Percentiles rank a stretch among this genome's conserved stretches.
These are phyloP conservation scores for Neodiprion lecontei DNA, from an alignment of 1,140 invertebrate genomes.

Conservation along the genomic window DNA sequence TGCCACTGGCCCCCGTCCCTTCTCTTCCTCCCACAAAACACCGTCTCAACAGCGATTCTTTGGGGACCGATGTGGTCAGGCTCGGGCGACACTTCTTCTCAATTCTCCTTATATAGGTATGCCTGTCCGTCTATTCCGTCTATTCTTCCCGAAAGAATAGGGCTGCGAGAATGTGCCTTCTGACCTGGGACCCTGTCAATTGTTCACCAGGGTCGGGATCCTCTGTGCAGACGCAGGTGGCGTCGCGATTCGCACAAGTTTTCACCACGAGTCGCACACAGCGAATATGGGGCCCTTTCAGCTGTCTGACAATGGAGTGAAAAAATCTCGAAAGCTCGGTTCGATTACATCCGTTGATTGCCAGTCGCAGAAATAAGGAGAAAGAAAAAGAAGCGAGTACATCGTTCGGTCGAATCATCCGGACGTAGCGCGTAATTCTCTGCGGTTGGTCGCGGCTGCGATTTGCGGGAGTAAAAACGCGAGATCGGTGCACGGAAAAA, in stretches of 20 bases:
- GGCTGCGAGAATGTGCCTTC: neutral
- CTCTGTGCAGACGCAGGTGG: neutral
- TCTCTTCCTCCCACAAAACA: no score
- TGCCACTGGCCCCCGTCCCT: no score
- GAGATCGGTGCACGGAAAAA: no score
- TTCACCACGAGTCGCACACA: no score
- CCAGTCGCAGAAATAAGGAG: neutral
- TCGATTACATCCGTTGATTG: slow-evolving; percentile 1
- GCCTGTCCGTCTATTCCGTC: neutral
- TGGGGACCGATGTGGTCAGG: neutral
- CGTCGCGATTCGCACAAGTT: no score
- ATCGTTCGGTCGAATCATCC: neutral
- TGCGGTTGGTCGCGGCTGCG: no score
- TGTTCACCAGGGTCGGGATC: slow-evolving; percentile 1
- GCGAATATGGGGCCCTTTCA: no score
- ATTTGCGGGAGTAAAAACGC: no score
- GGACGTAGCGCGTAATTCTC: no score
- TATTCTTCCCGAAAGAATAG: neutral
- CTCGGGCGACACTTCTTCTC: neutral
- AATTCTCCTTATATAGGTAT: neutral
- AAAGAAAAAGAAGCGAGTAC: neutral
- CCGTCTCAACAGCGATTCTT: neutral
- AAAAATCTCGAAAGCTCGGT: neutral
- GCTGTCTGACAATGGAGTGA: neutral
- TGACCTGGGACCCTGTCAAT: neutral